Conservation (phyloP, 2,797 vertebrate species). For the Phrynocephalus guinanensis region DNA sequence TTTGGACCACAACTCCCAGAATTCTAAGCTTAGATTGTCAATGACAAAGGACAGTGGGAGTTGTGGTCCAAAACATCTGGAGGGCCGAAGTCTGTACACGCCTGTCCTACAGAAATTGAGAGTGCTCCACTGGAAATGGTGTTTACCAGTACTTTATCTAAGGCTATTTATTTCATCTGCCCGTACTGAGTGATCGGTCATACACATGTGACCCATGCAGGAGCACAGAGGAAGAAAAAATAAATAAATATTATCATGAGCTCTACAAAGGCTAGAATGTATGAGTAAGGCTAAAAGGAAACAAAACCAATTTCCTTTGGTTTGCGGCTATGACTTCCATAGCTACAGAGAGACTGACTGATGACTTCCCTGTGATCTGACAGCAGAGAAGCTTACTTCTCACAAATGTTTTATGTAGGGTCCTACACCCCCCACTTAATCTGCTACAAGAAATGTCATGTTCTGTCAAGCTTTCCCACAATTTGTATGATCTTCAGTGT, state of each 20-base stretch:
- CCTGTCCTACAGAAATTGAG: not conserved
- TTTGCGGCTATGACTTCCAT: not conserved
- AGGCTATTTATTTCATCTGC: not conserved
- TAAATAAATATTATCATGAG: not conserved
- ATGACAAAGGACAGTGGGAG: too few species aligned
- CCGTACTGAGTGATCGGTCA: not conserved
- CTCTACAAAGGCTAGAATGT: not conserved
- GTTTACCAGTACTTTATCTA: not conserved
- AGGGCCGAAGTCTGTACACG: too few species aligned
- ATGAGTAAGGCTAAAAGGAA: constrained; percentile 3
- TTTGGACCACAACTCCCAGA: too few species aligned
- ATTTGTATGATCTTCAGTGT: not conserved
- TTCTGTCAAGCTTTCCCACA: not conserved
- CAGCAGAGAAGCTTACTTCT: not conserved
- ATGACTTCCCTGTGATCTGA: not conserved
- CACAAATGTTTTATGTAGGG: not conserved
- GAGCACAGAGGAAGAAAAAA: not conserved
- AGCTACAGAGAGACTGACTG: not conserved
- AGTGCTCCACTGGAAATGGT: not conserved
- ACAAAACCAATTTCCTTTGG: constrained; percentile 4
- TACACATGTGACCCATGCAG: not conserved
- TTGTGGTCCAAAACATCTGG: too few species aligned
- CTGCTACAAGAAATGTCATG: not conserved
- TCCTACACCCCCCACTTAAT: not conserved
- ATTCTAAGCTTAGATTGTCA: too few species aligned